Conservation (phyloP, 2,113 vertebrate species). For the Barbus barbus region DNA sequence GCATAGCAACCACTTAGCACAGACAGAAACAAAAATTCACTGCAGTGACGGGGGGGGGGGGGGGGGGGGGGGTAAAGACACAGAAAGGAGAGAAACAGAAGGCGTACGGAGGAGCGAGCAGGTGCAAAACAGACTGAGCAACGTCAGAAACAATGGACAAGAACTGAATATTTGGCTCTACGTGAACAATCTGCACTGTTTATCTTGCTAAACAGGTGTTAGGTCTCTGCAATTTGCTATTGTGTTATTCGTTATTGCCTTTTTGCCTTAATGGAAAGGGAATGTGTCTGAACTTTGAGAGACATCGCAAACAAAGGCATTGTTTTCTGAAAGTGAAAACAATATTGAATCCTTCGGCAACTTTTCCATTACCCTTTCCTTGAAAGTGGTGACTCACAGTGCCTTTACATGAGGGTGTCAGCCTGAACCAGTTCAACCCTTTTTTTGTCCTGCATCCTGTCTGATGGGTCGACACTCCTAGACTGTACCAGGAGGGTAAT, state of each 20-base stretch:
- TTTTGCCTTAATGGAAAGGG: slow-evolving; percentile 2
- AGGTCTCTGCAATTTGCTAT: slow-evolving; percentile 7
- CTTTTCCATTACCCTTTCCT: slow-evolving; percentile 43
- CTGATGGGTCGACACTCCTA: neutral
- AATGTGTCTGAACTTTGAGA: slow-evolving; percentile 7
- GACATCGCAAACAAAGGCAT: neutral
- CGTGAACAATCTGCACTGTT: neutral
- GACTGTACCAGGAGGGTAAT: slow-evolving; percentile 40
- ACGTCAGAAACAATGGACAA: neutral
- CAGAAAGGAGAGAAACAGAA: neutral
- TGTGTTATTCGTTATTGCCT: neutral
- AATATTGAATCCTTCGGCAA: slow-evolving; percentile 38
- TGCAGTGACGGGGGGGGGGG: slow-evolving; percentile 29
- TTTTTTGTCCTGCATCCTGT: slow-evolving; percentile 5
- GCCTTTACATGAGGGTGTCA: slow-evolving; percentile 28
- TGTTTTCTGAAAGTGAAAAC: slow-evolving; percentile 31
- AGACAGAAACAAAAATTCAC: slow-evolving; percentile 37
- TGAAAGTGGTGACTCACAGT: slow-evolving; percentile 35
- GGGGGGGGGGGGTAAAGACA: neutral
- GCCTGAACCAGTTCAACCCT: neutral
- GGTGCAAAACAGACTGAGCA: neutral
- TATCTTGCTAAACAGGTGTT: neutral
- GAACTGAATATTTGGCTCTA: neutral
- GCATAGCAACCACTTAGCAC: slow-evolving; percentile 30
- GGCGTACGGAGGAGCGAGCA: neutral